Base-by-base conservation (phyloP, 2,797 vertebrate genomes). In the Dryobates pubescens region DNA sequence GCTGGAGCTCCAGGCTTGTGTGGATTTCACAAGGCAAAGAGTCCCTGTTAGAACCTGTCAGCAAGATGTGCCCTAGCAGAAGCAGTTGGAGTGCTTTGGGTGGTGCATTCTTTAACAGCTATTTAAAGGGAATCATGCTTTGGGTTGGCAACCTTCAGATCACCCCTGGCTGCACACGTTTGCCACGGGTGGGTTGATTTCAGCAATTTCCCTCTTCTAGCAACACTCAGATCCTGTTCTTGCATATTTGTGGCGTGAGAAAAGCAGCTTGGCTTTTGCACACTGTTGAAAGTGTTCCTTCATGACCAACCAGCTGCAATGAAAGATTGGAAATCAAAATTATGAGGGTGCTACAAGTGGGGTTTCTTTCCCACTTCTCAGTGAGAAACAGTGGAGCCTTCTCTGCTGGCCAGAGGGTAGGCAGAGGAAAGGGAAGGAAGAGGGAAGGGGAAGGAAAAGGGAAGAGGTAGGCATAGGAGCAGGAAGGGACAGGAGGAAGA, bases 261-360 rank as follows among this genome's bases (percentile, higher is more conserved):
- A 86, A 62, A 77, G 64, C 70, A 73, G 16, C 63, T 80, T 29
- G 1, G n/a, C 8, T 71, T 88, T 90, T 49, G 36, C 75, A 85
- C 85, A 75, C 23, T 6, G 51, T 94, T 78, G 78, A n/a, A 75
- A 90, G 47, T 14, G 7, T 94, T 92, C 91, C 82, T 97, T 97
- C 92, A 45, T 88, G 92, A 79, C 88, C 41, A 10, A 76, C 88
- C 65, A 69, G 89, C 92, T 91, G 23, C 13, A 86, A 77, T 94
- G 89, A 81, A 94, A 62, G 89, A 87, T 90, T 96, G 96, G 88
- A 95, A 97, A 97, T 96, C 96, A 94, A 96, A 97, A 93, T 96
- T 96, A 96, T 89, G 93, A 96, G 92, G 76, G 94, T 96, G 89
- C 86, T 94, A 86, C n/a, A 20, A 73, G 57, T 45, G 93, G 58